These are phyloP conservation scores for Sitta europaea DNA, from an alignment of 2,113 vertebrate genomes.

Conservation along the genomic window DNA sequence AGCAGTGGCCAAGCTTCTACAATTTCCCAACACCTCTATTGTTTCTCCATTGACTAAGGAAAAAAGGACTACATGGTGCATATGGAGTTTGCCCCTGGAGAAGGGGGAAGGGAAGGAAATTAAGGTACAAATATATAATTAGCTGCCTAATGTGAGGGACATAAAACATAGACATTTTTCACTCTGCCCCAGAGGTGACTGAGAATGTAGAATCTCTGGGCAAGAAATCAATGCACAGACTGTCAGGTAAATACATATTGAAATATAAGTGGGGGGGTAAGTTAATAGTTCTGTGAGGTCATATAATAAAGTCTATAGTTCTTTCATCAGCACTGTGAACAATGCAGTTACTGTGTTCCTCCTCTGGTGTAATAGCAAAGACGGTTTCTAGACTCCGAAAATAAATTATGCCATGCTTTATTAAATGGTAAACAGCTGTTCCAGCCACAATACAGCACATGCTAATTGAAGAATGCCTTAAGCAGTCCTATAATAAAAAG, in stretches of 20 bases:
- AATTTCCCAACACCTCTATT: background rate
- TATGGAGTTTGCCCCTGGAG: background rate
- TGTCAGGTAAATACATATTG: constrained; percentile 54
- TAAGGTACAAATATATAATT: constrained; percentile 57
- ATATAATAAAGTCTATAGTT: constrained; percentile 41
- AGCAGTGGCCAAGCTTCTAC: background rate
- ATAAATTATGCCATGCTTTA: constrained; percentile 76
- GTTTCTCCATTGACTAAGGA: background rate
- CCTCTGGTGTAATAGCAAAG: constrained; percentile 44
- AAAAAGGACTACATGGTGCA: background rate
- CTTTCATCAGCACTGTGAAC: constrained; percentile 20
- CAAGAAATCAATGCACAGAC: constrained; percentile 33
- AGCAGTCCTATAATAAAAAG: constrained; percentile 76
- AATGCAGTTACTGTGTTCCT: constrained; percentile 43
- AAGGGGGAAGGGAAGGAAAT: constrained; percentile 49
- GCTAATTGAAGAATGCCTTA: constrained; percentile 79
- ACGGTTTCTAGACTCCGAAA: constrained; percentile 47
- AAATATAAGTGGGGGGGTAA: constrained; percentile 42
- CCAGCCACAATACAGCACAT: constrained; percentile 74
- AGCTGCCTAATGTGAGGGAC: constrained; percentile 36
- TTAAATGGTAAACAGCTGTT: constrained; percentile 84
- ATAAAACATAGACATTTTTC: constrained; percentile 42
- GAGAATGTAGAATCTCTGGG: constrained; percentile 6
- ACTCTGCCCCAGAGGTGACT: constrained; percentile 49
- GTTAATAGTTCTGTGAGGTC: constrained; percentile 50